Evolutionary conservation across 2,888 invertebrate genomes (phyloP).

Genomic region (Cyrtodaria siliqua): DNA sequence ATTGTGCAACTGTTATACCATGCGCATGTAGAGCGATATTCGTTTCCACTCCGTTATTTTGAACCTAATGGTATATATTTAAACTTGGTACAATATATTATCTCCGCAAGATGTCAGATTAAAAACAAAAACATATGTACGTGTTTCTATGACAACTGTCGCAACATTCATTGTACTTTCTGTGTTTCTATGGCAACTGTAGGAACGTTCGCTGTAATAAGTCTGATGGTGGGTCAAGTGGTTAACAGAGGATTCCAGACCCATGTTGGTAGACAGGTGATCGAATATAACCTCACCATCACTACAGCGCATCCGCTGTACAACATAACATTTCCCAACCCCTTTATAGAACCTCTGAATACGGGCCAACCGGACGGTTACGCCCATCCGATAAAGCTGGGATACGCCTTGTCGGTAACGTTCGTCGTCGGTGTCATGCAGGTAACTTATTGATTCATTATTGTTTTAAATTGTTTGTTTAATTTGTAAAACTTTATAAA

Average conservation of each 20-base stretch:
- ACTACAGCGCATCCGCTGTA: neutral
- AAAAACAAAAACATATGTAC: too few species aligned
- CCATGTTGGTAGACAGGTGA: slow-evolving; percentile 66
- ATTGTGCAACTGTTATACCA: too few species aligned
- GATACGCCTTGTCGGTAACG: slow-evolving; percentile 91
- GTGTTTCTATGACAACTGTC: too few species aligned
- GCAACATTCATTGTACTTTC: too few species aligned
- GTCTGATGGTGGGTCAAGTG: slow-evolving; percentile 95
- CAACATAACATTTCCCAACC: neutral
- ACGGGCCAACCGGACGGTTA: slow-evolving; percentile 39
- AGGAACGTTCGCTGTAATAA: slow-evolving; percentile 92
- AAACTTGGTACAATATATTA: too few species aligned
- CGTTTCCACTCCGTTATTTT: too few species aligned
- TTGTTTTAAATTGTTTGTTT: too few species aligned
- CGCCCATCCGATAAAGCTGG: slow-evolving; percentile 69
- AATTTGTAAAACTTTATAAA: too few species aligned
- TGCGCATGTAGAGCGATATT: too few species aligned
- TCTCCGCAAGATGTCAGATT: too few species aligned
- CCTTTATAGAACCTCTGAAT: neutral
- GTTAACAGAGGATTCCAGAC: slow-evolving; percentile 85
- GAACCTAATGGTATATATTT: too few species aligned
- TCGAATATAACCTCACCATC: slow-evolving; percentile 12
- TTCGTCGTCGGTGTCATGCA: slow-evolving; percentile 89
- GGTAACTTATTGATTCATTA: too few species aligned
- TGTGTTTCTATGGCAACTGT: slow-evolving; percentile 10